Conservation (phyloP, 1,140 invertebrate genomes). For the Cyclargus thomasi region DNA sequence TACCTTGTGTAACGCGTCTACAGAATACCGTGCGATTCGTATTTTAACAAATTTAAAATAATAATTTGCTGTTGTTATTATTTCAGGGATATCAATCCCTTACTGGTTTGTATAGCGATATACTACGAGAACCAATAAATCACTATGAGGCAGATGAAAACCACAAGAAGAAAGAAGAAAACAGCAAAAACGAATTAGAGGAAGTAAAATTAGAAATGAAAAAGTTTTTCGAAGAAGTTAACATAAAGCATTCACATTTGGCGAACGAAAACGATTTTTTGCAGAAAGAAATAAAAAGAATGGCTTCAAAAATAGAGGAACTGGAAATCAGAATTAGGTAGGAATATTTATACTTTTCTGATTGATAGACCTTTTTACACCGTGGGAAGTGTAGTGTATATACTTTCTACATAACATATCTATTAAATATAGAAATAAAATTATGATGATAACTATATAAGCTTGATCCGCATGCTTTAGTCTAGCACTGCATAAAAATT, state of each 20-base stretch:
- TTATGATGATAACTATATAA: too few relatives aligned
- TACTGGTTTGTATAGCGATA: constrained; percentile 51
- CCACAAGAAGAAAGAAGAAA: background rate
- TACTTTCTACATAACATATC: too few relatives aligned
- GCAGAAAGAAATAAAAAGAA: constrained; percentile 46
- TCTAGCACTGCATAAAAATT: too few relatives aligned
- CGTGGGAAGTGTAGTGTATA: too few relatives aligned
- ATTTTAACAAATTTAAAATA: too few relatives aligned
- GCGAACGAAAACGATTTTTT: constrained; percentile 46
- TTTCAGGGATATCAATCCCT: constrained; percentile 55
- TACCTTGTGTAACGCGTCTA: too few relatives aligned
- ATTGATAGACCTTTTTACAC: too few relatives aligned
- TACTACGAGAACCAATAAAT: constrained; percentile 36
- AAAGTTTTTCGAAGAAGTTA: constrained; percentile 48
- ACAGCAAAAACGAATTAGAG: background rate
- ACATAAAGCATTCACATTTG: constrained; percentile 41
- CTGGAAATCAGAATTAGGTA: constrained; percentile 59
- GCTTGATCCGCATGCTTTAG: too few relatives aligned
- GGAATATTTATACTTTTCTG: too few relatives aligned
- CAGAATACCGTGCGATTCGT: too few relatives aligned
- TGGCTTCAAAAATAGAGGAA: constrained; percentile 48
- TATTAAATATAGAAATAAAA: too few relatives aligned
- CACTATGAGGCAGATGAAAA: constrained; percentile 32
- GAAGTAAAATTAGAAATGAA: constrained; percentile 47
- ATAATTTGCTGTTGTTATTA: constrained; percentile 7